A percentile compares a stretch with the other conserved stretches of the same genome.
Evolutionary conservation across 2,797 vertebrate species (phyloP).

Genomic region (Halcyon leucocephala): DNA sequence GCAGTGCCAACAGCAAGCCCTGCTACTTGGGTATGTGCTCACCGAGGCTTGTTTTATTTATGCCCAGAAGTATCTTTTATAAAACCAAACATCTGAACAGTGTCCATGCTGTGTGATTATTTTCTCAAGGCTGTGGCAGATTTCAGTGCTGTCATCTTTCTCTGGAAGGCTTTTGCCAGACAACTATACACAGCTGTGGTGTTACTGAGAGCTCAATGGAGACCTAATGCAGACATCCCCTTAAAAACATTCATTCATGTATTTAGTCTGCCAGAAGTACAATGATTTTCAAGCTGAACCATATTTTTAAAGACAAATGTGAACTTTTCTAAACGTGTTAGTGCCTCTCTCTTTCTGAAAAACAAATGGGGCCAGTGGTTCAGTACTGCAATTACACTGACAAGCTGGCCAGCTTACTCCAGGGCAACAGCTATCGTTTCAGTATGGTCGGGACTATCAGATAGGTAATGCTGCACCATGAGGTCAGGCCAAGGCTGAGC

Average conservation of each 20-base stretch:
- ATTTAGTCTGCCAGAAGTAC: not conserved
- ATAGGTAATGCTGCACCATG: accelerated
- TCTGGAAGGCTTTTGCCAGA: not conserved
- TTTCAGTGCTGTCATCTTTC: not conserved
- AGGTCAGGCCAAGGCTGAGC: not conserved
- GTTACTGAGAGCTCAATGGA: not conserved
- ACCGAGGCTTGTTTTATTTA: not conserved
- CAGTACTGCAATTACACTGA: not conserved
- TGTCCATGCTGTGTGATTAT: not conserved
- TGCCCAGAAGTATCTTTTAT: not conserved
- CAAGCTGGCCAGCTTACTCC: not conserved
- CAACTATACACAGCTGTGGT: not conserved
- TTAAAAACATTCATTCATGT: accelerated
- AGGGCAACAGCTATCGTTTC: not conserved
- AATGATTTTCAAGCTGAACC: not conserved
- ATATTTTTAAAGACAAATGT: not conserved
- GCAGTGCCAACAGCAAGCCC: not conserved
- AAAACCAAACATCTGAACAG: not conserved
- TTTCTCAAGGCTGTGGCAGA: not conserved
- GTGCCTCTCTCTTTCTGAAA: not conserved
- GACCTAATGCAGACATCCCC: not conserved
- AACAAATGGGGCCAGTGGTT: not conserved
- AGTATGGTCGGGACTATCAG: accelerated
- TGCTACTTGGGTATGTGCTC: not conserved
- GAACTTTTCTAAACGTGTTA: not conserved